phyloP scores from a whole-genome alignment of 2,113 vertebrate genomes.

The Todiramphus chloris region DNA sequence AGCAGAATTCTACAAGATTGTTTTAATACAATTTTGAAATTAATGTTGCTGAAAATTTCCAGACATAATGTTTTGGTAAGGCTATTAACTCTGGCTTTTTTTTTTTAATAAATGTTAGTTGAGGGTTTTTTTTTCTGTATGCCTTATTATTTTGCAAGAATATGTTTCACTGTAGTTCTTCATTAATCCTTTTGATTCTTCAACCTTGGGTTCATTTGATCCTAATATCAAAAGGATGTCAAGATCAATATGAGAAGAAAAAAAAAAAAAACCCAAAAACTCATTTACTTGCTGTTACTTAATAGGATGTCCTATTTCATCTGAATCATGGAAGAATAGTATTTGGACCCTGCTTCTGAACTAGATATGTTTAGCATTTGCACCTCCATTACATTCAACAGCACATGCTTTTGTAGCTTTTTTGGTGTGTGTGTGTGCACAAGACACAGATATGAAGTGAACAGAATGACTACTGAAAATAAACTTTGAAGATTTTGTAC shows the following conservation, averaged over 20 bases:
- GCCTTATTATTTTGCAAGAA: background rate
- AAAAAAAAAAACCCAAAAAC: too few relatives aligned
- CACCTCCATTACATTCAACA: background rate
- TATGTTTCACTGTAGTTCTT: background rate
- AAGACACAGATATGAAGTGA: background rate
- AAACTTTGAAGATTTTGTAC: background rate
- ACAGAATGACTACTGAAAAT: background rate
- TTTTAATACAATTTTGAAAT: background rate
- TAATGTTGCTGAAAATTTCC: background rate
- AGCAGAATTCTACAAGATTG: background rate
- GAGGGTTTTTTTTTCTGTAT: background rate
- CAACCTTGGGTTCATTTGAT: background rate
- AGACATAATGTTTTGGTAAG: background rate
- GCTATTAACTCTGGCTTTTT: background rate
- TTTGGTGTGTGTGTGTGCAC: background rate
- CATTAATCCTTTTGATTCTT: background rate
- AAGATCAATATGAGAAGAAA: background rate
- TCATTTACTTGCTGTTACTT: background rate
- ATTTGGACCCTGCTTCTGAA: background rate
- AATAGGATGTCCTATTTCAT: background rate
- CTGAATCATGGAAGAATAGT: background rate
- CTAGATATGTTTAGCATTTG: background rate
- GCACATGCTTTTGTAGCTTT: background rate
- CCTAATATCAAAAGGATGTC: background rate
- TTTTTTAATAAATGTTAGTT: background rate